A percentile compares a stretch with the other conserved stretches of the same genome.
Conservation (phyloP, 2,888 invertebrate genomes). For the Odontocolon sp. region DNA sequence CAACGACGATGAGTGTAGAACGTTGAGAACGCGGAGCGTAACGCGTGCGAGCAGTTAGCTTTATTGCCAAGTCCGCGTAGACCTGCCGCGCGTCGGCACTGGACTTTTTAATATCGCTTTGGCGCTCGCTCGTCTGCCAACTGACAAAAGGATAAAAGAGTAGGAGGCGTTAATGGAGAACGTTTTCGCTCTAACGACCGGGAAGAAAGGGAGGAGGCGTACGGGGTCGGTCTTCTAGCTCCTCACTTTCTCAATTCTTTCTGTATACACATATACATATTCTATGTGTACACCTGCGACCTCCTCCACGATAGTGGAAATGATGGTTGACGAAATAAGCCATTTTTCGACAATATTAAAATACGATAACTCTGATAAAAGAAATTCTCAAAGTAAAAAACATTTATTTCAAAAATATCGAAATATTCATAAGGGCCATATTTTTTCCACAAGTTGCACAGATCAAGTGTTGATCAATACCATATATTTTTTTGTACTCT, state of each 20-base stretch:
- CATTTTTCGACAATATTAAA: too few species aligned
- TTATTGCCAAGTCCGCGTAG: conserved; percentile 74
- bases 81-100: conserved; percentile 59
- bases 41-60: conserved; percentile 74
- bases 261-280: too few species aligned
- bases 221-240: conserved; percentile 34
- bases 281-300: too few species aligned
- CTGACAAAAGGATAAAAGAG: conserved; percentile 75
- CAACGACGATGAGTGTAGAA: conserved; percentile 40
- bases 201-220: conserved; percentile 66
- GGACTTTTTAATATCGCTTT: conserved; percentile 79
- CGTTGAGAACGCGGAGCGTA: conserved; percentile 54
- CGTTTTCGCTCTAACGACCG: conserved; percentile 78
- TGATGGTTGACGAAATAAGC: too few species aligned
- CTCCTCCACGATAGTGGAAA: too few species aligned
- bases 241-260: too few species aligned
- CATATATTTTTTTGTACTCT: conserved; percentile 5
- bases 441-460: too few species aligned
- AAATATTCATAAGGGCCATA: too few species aligned
- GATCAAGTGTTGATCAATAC: background rate
- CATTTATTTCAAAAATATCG: too few species aligned
- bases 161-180: conserved; percentile 77
- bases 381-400: too few species aligned
- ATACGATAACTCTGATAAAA: too few species aligned
- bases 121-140: conserved; percentile 75